Conservation (phyloP, 2,797 vertebrate species). For the Eurystomus glaucurus region DNA sequence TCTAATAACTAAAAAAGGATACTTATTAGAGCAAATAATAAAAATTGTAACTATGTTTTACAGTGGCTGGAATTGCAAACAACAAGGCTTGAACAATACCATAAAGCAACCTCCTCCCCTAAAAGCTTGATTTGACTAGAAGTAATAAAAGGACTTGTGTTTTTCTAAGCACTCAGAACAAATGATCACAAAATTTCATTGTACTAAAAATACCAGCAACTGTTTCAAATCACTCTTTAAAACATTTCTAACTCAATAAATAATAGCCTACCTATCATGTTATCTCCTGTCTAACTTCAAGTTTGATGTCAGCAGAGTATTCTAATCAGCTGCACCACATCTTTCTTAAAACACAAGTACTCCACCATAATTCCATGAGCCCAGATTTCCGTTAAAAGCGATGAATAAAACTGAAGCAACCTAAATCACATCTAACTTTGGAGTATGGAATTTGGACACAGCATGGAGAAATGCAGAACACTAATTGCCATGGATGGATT, state of each 20-base stretch:
- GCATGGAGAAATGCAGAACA: background rate
- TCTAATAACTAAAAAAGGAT: background rate
- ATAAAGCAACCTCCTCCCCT: background rate
- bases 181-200: background rate
- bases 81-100: background rate
- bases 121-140: background rate
- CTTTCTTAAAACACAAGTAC: background rate
- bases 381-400: background rate
- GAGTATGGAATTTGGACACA: background rate
- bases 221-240: background rate
- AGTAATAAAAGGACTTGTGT: background rate
- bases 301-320: background rate
- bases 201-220: background rate
- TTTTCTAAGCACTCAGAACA: background rate
- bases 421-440: background rate
- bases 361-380: background rate
- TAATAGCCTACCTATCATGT: background rate
- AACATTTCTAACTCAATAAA: background rate
- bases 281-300: background rate
- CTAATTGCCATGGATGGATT: background rate
- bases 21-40: background rate
- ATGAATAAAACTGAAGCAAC: background rate
- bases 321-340: background rate
- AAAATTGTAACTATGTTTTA: background rate
- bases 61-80: background rate